Evolutionary conservation across 2,797 vertebrate species (phyloP).

Genomic region (Sphaeramia orbicularis): DNA sequence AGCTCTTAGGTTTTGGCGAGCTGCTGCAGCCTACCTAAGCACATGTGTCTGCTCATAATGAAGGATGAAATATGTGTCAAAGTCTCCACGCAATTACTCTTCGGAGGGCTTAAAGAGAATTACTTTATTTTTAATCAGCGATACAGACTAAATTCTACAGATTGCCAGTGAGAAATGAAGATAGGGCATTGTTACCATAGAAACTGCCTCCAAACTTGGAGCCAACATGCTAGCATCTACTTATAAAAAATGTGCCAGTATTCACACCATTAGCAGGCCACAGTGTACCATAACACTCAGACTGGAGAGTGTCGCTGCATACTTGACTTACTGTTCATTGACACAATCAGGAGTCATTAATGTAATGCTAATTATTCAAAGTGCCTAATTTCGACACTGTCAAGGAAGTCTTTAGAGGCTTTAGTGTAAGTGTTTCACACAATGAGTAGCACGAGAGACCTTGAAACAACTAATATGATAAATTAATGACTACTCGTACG

Average conservation of each 20-base stretch:
- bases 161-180: constrained; percentile 66
- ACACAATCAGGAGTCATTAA: constrained; percentile 60
- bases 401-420: constrained; percentile 37
- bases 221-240: constrained; percentile 78
- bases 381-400: constrained; percentile 43
- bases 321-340: constrained; percentile 68
- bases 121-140: constrained; percentile 61
- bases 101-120: constrained; percentile 41
- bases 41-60: constrained; percentile 61
- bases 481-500: constrained; percentile 52
- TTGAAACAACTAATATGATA: constrained; percentile 32
- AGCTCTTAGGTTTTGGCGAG: constrained; percentile 64
- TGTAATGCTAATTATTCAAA: constrained; percentile 67
- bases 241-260: constrained; percentile 83
- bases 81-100: constrained; percentile 43
- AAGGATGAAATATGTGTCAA: constrained; percentile 56
- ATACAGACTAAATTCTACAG: constrained; percentile 68
- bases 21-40: constrained; percentile 62
- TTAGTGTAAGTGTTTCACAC: constrained; percentile 36
- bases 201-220: constrained; percentile 84
- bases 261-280: constrained; percentile 81
- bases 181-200: constrained; percentile 82
- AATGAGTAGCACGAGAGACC: constrained; percentile 36
- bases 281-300: constrained; percentile 76
- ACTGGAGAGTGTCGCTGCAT: constrained; percentile 63